A percentile compares a stretch with the other conserved stretches of the same genome.
These are phyloP conservation scores for Torymus aiolomorphi DNA, from an alignment of 2,888 invertebrate genomes.

Conservation along the genomic window DNA sequence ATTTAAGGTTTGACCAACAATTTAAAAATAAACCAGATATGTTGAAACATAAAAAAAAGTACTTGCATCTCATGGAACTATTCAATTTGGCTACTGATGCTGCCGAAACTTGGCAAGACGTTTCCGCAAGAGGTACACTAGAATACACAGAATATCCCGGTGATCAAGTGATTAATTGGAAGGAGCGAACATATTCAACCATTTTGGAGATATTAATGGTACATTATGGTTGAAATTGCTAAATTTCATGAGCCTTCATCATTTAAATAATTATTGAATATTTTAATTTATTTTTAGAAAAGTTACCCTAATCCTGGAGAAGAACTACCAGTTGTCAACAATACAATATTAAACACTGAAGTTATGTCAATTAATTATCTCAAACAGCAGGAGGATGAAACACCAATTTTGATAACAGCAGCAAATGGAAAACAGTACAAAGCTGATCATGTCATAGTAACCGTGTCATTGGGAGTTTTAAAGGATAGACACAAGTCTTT, in stretches of 20 bases:
- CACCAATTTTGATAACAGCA: constrained; percentile 73
- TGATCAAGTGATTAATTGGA: constrained; percentile 37
- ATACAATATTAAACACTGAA: no score
- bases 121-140: constrained; percentile 12
- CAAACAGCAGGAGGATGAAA: no score
- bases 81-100: constrained; percentile 34
- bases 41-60: constrained; percentile 46
- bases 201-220: constrained; percentile 69
- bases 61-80: constrained; percentile 55
- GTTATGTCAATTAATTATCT: neutral
- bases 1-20: constrained; percentile 56
- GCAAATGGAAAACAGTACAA: constrained; percentile 77
- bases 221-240: no score
- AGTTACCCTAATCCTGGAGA: no score
- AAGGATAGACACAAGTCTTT: constrained; percentile 78
- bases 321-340: no score
- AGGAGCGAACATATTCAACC: constrained; percentile 26
- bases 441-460: constrained; percentile 82
- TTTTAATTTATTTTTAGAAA: neutral
- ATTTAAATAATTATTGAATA: no score
- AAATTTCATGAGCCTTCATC: no score
- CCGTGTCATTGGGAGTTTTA: constrained; percentile 84
- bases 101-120: constrained; percentile 54
- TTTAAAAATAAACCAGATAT: constrained; percentile 58
- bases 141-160: constrained; percentile 6